Evolutionary conservation across 2,888 invertebrate species (phyloP), one percentile per base, ranked within the genome.

Genomic region (Gryllus longicercus): DNA sequence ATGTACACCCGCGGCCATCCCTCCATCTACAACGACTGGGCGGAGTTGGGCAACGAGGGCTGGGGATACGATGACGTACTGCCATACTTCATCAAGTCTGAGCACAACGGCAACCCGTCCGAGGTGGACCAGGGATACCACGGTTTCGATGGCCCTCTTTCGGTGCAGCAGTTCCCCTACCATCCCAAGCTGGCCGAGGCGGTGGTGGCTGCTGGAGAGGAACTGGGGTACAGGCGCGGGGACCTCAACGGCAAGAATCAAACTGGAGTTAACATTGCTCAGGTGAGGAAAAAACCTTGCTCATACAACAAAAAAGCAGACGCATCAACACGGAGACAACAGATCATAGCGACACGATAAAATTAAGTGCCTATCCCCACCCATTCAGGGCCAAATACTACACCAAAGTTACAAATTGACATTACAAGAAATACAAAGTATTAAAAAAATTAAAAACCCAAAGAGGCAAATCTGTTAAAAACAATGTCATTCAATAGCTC

Each of bases 1-100:
- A 88, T 96, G 0, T 97, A 97, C 85, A 88, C 96, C 3, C 89
- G 97, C 80, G 98, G 97, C 0, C 96, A 97, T 86, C 93, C 92
- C 83, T 92, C 91, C 83, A 97, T 98, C 86, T 98, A 97, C 86
- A 96, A 97, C 85, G 88, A 89, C 1, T 98, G 98, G 98, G 96
- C 96, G 85, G 88, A 91, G 0, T 86, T 92, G 81, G 98, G 97
- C 0, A 96, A 96, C 85, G 91, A 92, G 1, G 97, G 97, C 0
- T 98, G 98, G 98, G 92, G 94, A 4, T 94, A 92, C 84, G 90
- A 92, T 78, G 93, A 95, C 82, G 93, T 93, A 0, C 87, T 96
- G 14, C 91, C 93, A 84, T 96, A 96, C 85, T 96, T 96, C 87
- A 95, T 95, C 85, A 96, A 96, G 86, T 96, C 96, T 0, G 96